Percentiles rank a stretch among this genome's conserved stretches.
Conservation (phyloP, 2,113 vertebrate species). For the Archilochus colubris region DNA sequence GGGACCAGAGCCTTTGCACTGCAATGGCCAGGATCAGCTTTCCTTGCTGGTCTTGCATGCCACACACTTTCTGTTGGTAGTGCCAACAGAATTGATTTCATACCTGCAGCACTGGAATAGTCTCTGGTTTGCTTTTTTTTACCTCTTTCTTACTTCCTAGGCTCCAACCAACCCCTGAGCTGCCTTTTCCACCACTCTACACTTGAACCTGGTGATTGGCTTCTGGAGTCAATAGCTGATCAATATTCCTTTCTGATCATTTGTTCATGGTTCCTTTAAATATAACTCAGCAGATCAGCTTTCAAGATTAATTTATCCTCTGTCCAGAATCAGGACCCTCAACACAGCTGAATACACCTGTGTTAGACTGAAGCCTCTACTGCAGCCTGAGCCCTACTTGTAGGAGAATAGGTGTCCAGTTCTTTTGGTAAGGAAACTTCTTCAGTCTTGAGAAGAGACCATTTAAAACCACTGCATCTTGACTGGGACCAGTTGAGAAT, state of each 20-base stretch:
- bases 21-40: not conserved
- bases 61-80: not conserved
- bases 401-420: not conserved
- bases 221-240: not conserved
- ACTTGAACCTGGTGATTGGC: slow-evolving; percentile 44
- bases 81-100: not conserved
- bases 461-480: not conserved
- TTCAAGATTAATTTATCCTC: not conserved
- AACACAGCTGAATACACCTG: not conserved
- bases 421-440: not conserved
- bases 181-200: slow-evolving; percentile 89
- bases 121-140: not conserved
- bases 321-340: not conserved
- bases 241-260: rapidly evolving
- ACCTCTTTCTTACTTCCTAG: slow-evolving; percentile 64
- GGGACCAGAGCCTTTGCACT: rapidly evolving
- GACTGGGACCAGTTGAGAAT: not conserved
- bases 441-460: not conserved
- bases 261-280: not conserved
- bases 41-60: not conserved
- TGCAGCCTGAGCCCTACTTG: not conserved
- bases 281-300: not conserved
- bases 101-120: not conserved
- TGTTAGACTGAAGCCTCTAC: not conserved
- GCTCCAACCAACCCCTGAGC: slow-evolving; percentile 89